A percentile compares a stretch with the other conserved stretches of the same genome.
These are phyloP conservation scores for Cylindroiulus punctatus DNA, from an alignment of 2,888 invertebrate genomes.

Conservation along the genomic window DNA sequence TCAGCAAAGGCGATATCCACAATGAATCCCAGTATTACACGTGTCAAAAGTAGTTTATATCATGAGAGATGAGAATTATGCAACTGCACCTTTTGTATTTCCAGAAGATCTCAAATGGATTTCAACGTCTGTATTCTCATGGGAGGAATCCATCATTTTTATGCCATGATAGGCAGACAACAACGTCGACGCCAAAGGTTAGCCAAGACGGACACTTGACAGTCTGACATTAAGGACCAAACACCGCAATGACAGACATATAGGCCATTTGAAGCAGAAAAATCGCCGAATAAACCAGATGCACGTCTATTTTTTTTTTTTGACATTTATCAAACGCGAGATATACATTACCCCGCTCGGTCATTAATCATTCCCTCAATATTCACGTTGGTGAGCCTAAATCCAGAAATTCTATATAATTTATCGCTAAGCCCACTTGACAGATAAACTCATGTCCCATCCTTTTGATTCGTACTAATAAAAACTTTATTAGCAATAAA, in stretches of 20 bases:
- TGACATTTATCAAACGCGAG: conserved; percentile 29
- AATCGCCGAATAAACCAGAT: conserved; percentile 11
- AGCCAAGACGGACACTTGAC: background rate
- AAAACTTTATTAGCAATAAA: conserved; percentile 39
- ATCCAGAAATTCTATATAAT: background rate
- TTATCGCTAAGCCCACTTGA: conserved; percentile 36
- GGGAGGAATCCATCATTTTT: conserved; percentile 34
- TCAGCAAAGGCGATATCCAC: background rate
- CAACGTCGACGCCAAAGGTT: conserved; percentile 6
- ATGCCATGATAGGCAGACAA: background rate
- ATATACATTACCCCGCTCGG: conserved; percentile 4
- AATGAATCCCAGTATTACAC: conserved; percentile 17
- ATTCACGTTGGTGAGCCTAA: background rate
- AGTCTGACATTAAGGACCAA: background rate
- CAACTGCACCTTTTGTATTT: conserved; percentile 4
- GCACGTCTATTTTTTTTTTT: conserved; percentile 28
- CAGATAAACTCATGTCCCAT: background rate
- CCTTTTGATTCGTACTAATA: background rate
- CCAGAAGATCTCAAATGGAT: background rate
- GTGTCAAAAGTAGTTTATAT: conserved; percentile 13
- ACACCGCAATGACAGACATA: background rate
- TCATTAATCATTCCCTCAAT: conserved; percentile 5
- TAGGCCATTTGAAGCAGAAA: conserved; percentile 7
- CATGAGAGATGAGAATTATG: background rate
- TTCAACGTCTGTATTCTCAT: conserved; percentile 16